phyloP scores from a whole-genome alignment of 2,113 vertebrate genomes.

The Thinocorus orbignyianus region DNA sequence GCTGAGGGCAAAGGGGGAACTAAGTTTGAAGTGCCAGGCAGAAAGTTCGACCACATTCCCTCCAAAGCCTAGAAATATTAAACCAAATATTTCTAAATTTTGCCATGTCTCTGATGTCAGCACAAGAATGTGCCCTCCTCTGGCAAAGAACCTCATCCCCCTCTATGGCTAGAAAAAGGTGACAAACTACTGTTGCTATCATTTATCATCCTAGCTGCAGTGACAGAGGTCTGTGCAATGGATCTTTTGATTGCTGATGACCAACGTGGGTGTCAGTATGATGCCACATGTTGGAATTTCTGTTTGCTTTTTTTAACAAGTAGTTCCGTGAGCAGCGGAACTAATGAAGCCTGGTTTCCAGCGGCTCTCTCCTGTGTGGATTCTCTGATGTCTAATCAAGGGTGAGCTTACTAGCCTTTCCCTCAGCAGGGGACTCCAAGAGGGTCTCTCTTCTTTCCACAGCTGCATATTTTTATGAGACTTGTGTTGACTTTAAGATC shows the following conservation, averaged over 20 bases:
- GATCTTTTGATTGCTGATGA: constrained; percentile 52
- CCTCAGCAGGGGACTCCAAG: constrained; percentile 17
- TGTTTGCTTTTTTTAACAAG: constrained; percentile 65
- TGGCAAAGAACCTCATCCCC: constrained; percentile 32
- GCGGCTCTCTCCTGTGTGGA: constrained; percentile 65
- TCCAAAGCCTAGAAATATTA: constrained; percentile 43
- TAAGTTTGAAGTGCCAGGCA: not conserved
- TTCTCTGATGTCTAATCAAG: constrained; percentile 69
- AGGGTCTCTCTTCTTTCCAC: constrained; percentile 42
- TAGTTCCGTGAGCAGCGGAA: constrained; percentile 62
- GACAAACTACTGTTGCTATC: not conserved
- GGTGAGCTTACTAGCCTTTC: constrained; percentile 62
- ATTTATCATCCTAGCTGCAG: not conserved
- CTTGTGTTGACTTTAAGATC: not conserved
- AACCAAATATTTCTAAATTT: not conserved
- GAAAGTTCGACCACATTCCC: constrained; percentile 37
- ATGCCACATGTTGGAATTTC: constrained; percentile 61
- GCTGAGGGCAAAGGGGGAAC: not conserved
- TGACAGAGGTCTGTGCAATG: constrained; percentile 16
- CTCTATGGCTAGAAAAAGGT: not conserved
- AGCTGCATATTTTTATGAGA: constrained; percentile 5
- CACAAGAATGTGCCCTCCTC: not conserved
- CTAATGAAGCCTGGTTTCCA: constrained; percentile 68
- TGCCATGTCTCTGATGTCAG: not conserved
- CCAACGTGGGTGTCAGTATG: constrained; percentile 12